Base-by-base conservation (phyloP, 53 echinoderm and acorn worm species). In the Arbacia lixula region DNA sequence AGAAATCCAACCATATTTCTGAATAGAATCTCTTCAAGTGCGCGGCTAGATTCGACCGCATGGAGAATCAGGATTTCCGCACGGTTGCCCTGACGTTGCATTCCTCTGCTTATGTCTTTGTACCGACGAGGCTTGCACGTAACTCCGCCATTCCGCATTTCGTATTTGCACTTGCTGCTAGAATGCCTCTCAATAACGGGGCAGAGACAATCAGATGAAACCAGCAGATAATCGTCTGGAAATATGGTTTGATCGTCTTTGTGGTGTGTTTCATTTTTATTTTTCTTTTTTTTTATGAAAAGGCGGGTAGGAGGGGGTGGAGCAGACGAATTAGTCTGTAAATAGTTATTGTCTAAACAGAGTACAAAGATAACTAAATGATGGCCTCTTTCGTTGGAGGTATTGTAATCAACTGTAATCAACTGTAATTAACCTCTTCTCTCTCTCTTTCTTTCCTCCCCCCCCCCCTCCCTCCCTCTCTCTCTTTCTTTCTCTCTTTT, bases 51-150 rank as follows among this genome's bases (percentile, higher is more conserved):
- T 27, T 30, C 55, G 77, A 77, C 77, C 77, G 43, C 77, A 77
- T 38, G 36, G 40, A 77, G 77, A 57, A 77, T 56, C 56, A 77
- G 77, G 77, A 77, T 77, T 77, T 77, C 77, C 27, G 60, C 77
- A 56, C 58, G 57, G 24, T 24, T 77, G 77, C 27, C 26, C 28
- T 54, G 12, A 10, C 46, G 46, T 46, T 46, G 46, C 14, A 14
- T n/a, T n/a, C n/a, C n/a, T n/a, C n/a, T n/a, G n/a, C n/a, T n/a
- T n/a, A n/a, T n/a, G n/a, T n/a, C n/a, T n/a, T n/a, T n/a, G n/a
- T n/a, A n/a, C n/a, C n/a, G n/a, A n/a, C n/a, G n/a, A n/a, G n/a
- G n/a, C n/a, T n/a, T n/a, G n/a, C n/a, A n/a, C n/a, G n/a, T n/a
- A n/a, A n/a, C n/a, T n/a, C n/a, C n/a, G n/a, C n/a, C n/a, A n/a